Conservation (phyloP, 2,113 vertebrate species). For the Terrapene triunguis region DNA sequence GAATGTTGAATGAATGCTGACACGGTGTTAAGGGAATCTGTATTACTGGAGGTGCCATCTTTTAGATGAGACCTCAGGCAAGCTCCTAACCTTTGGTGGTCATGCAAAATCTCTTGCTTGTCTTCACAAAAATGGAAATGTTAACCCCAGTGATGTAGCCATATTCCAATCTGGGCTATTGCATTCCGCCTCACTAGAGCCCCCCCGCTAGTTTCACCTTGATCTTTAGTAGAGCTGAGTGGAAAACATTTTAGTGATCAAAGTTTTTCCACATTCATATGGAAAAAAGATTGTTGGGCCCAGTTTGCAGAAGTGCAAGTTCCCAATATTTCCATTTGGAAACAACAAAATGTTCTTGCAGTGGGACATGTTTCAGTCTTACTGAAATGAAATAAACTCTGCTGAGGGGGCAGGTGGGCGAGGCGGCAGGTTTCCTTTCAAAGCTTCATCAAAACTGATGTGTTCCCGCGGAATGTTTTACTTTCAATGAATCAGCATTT, state of each 20-base stretch:
- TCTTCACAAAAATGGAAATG: background rate
- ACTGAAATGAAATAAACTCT: background rate
- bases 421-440: background rate
- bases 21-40: conserved; percentile 2
- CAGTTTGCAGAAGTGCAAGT: background rate
- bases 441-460: background rate
- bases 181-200: background rate
- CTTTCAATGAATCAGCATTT: background rate
- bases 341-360: background rate
- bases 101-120: background rate
- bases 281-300: background rate
- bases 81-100: background rate
- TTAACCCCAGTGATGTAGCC: background rate
- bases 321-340: background rate
- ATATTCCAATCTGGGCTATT: background rate
- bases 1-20: conserved; percentile 30
- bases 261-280: background rate
- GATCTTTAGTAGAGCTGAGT: background rate
- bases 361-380: background rate
- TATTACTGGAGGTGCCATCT: conserved; percentile 7
- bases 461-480: background rate
- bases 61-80: background rate
- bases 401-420: background rate
- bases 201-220: background rate
- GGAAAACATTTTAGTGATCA: background rate